These are phyloP conservation scores for Dromaius novaehollandiae DNA, from an alignment of 2,113 vertebrate species.

Conservation along the genomic window DNA sequence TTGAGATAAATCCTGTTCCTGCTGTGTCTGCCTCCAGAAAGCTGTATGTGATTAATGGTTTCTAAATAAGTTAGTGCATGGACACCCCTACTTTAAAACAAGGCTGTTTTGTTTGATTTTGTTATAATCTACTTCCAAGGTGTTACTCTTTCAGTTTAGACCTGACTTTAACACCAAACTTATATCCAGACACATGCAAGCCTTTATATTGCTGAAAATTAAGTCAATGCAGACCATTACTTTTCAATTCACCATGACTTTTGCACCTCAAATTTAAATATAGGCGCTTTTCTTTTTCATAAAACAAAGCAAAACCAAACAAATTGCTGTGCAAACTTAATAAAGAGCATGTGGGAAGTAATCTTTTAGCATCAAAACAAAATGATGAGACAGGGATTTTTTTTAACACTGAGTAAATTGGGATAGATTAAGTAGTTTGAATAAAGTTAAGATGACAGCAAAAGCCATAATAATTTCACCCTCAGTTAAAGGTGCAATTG, in stretches of 20 bases:
- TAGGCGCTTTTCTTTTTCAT: neutral
- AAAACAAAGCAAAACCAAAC: neutral
- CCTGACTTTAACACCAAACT: neutral
- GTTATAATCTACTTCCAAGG: neutral
- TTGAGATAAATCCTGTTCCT: neutral
- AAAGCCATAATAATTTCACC: conserved; percentile 50
- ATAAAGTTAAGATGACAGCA: conserved; percentile 38
- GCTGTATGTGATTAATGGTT: neutral
- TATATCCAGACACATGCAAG: neutral
- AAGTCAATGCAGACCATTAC: neutral
- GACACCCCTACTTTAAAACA: neutral
- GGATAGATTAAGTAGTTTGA: conserved; percentile 25
- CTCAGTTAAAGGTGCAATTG: conserved; percentile 57
- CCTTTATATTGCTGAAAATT: neutral
- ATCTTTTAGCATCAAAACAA: conserved; percentile 27
- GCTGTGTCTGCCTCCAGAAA: neutral
- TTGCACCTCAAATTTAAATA: neutral
- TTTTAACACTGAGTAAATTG: neutral
- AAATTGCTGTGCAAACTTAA: neutral
- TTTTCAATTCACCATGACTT: neutral
- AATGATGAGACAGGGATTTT: conserved; percentile 23
- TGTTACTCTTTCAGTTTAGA: neutral
- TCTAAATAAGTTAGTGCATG: neutral
- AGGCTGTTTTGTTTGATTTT: neutral
- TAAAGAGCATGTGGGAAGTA: neutral